Conservation (phyloP, 2,888 invertebrate species). For the Cantharis nigra region DNA sequence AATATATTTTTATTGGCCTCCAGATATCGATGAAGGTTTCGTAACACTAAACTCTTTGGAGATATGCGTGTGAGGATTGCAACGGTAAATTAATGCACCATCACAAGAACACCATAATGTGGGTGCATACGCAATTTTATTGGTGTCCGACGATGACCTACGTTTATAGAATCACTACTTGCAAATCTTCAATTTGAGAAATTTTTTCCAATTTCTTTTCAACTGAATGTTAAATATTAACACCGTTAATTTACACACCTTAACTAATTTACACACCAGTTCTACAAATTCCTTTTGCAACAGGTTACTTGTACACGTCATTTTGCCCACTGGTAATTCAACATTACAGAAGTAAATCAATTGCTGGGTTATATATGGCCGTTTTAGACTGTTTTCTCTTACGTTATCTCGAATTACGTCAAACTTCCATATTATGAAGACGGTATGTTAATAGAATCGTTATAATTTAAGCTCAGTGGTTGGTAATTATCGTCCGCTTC, state of each 20-base stretch:
- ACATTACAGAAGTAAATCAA: not conserved
- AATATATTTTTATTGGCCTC: not conserved
- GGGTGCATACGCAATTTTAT: not conserved
- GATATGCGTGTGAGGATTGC: not conserved
- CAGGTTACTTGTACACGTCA: not conserved
- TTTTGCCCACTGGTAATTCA: not conserved
- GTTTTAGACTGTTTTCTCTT: not conserved
- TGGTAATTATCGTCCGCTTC: slow-evolving; percentile 6
- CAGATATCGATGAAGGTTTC: not conserved
- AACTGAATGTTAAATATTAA: not conserved
- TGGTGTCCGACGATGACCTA: not conserved
- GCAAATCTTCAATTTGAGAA: not conserved
- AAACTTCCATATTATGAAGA: not conserved
- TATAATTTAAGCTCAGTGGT: not conserved
- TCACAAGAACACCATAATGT: not conserved
- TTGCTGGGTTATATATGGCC: not conserved
- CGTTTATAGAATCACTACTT: not conserved
- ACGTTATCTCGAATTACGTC: not conserved
- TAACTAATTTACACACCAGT: not conserved
- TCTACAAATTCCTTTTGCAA: not conserved
- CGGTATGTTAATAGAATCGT: not conserved
- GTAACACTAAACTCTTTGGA: not conserved
- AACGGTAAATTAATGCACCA: not conserved
- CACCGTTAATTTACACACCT: not conserved
- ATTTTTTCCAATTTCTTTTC: not conserved